Percentiles rank a stretch among this genome's conserved stretches.
These are phyloP conservation scores for Coelopa pilipes DNA, from an alignment of 2,888 invertebrate genomes.

Conservation along the genomic window DNA sequence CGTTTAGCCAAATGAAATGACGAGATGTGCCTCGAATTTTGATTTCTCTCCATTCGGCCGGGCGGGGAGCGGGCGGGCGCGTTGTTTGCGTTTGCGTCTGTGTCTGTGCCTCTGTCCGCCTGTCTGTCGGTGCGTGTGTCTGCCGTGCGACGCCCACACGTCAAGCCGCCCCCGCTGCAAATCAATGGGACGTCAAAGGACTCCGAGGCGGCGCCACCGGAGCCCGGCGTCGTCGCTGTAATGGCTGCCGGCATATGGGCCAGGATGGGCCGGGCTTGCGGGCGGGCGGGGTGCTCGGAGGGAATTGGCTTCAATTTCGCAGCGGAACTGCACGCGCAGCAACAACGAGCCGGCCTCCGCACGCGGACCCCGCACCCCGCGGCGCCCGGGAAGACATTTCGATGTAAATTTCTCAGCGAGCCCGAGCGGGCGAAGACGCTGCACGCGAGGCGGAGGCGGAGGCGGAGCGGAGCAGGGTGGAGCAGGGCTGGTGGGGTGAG, in stretches of 20 bases:
- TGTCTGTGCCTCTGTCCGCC: not conserved
- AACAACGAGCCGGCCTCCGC: too few relatives aligned
- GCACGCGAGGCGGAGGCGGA: not conserved
- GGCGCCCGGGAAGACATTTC: slow-evolving; percentile 50
- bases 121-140: not conserved
- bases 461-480: not conserved
- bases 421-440: not conserved
- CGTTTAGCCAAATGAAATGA: slow-evolving; percentile 61
- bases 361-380: not conserved
- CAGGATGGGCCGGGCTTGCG: not conserved
- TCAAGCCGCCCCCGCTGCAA: slow-evolving; percentile 62
- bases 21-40: slow-evolving; percentile 64
- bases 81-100: not conserved
- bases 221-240: not conserved
- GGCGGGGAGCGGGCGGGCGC: too few relatives aligned
- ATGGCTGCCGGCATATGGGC: slow-evolving; percentile 6
- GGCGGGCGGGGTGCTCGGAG: not conserved
- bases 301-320: slow-evolving; percentile 27
- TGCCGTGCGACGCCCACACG: slow-evolving; percentile 45
- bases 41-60: slow-evolving; percentile 50
- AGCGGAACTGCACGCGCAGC: slow-evolving; percentile 5
- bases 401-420: slow-evolving; percentile 53
- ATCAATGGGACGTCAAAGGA: slow-evolving; percentile 61
- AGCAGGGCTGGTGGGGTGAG: not conserved
- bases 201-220: not conserved